Evolutionary conservation across 1,140 invertebrate genomes (phyloP).

Genomic region (Lasaia peninsularis): DNA sequence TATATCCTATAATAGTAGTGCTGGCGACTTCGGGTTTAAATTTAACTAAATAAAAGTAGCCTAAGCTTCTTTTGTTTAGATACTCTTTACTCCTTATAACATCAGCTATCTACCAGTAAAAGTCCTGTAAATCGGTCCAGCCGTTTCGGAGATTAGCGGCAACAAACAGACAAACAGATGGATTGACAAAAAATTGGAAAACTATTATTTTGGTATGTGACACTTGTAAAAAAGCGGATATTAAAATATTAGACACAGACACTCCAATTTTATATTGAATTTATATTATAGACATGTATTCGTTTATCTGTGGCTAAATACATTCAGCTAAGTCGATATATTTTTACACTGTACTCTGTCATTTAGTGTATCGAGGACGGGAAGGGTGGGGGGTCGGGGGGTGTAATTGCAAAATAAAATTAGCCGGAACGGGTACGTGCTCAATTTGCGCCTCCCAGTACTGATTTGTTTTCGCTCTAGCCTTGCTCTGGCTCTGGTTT

Average conservation of each 20-base stretch:
- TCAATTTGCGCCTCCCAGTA: constrained; percentile 73
- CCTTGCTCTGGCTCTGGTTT: constrained; percentile 43
- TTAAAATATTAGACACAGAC: no score
- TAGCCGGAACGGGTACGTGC: constrained; percentile 76
- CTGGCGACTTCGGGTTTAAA: no score
- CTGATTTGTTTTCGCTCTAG: constrained; percentile 74
- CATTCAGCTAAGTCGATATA: constrained; percentile 2
- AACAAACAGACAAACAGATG: no score
- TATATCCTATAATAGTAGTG: no score
- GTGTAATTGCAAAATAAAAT: constrained; percentile 78
- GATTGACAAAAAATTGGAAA: no score
- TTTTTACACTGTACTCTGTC: constrained; percentile 41
- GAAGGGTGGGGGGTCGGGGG: constrained; percentile 35
- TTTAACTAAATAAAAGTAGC: no score
- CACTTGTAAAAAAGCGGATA: no score
- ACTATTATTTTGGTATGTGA: background rate
- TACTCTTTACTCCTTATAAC: no score
- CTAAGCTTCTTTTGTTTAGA: no score
- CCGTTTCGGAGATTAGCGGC: no score
- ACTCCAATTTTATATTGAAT: background rate
- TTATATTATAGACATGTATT: background rate
- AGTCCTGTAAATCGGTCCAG: no score
- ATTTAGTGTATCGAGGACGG: constrained; percentile 60
- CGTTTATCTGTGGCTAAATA: background rate
- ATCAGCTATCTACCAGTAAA: no score